Conservation (phyloP, 1,140 invertebrate genomes). For the Heliconius congener region DNA sequence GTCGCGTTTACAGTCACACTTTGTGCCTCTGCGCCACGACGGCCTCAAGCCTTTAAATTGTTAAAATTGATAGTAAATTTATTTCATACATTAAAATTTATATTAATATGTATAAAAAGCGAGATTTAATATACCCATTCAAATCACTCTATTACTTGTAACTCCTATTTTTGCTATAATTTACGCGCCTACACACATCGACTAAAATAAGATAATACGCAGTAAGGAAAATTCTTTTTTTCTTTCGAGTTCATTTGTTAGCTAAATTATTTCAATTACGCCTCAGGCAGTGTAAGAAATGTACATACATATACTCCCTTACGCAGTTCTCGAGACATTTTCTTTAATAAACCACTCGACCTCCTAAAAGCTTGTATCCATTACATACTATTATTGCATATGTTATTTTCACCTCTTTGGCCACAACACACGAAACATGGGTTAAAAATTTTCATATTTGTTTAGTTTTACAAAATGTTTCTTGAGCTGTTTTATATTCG, state of each 20-base stretch:
- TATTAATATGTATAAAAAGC: no score
- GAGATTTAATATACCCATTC: no score
- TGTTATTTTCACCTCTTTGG: background rate
- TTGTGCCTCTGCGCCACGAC: no score
- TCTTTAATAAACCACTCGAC: background rate
- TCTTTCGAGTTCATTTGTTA: background rate
- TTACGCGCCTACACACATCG: background rate
- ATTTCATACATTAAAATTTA: no score
- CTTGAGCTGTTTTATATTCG: no score
- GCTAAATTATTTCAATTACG: constrained; percentile 9
- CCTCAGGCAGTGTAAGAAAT: background rate
- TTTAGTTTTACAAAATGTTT: no score
- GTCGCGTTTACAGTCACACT: no score
- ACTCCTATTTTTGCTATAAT: background rate
- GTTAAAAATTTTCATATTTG: background rate
- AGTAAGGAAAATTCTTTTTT: background rate
- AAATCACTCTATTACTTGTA: background rate
- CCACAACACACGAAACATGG: background rate
- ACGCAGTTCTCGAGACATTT: constrained; percentile 5
- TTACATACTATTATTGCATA: background rate
- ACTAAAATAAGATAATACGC: background rate
- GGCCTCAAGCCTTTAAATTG: no score
- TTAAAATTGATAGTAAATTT: no score
- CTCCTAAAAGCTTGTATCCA: constrained; percentile 3
- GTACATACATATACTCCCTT: background rate